A percentile compares a stretch with the other conserved stretches of the same genome.
Evolutionary conservation across 2,797 vertebrate genomes (phyloP).

Genomic region (Leucoraja ocellata): DNA sequence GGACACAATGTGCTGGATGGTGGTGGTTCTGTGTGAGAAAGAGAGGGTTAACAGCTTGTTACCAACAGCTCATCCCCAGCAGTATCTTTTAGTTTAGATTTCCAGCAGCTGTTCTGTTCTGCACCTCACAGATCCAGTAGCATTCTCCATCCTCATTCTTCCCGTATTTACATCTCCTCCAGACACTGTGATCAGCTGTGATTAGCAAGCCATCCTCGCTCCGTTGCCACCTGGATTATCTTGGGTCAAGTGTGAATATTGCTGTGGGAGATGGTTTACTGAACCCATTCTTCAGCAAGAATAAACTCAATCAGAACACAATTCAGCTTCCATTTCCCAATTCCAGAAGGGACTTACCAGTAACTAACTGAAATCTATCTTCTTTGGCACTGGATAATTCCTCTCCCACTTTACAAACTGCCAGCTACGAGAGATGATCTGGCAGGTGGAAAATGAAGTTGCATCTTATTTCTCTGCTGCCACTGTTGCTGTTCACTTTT

Average conservation of each 20-base stretch:
- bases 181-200: too few relatives aligned
- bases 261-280: background rate
- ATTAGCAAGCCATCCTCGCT: too few relatives aligned
- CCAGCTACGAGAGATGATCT: background rate
- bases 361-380: background rate
- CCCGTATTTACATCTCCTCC: too few relatives aligned
- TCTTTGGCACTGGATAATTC: background rate
- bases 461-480: background rate
- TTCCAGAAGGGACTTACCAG: background rate
- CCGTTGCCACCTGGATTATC: too few relatives aligned
- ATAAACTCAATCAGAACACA: background rate
- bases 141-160: too few relatives aligned
- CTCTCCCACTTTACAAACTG: background rate
- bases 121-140: too few relatives aligned
- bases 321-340: background rate
- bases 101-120: too few relatives aligned
- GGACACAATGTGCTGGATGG: too few relatives aligned
- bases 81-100: too few relatives aligned
- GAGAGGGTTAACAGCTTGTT: too few relatives aligned
- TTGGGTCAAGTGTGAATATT: background rate
- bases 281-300: background rate
- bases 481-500: background rate
- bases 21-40: too few relatives aligned
- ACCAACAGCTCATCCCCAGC: too few relatives aligned
- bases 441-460: constrained; percentile 9